Base-by-base conservation (phyloP, 2,888 invertebrate genomes). In the Palloptera scutellata region DNA sequence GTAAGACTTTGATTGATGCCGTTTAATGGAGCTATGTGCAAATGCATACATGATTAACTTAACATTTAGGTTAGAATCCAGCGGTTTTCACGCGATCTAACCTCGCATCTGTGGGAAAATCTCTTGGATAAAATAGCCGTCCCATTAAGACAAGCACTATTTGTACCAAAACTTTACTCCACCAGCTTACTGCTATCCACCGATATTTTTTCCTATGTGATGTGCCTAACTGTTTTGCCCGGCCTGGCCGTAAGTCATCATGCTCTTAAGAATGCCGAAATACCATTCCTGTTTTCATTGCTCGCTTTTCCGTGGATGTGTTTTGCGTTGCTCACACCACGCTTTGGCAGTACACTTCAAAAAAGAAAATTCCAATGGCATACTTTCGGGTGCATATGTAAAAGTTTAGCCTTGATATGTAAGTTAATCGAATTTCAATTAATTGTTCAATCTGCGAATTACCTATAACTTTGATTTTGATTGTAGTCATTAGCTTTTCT, bases 271-370 rank as follows among this genome's bases (percentile, higher is more conserved):
- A 83, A 81, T 66, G 85, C 84, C 1, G 84, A 84, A 70, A 84
- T 84, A 61, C 84, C 84, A 10, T 84, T 84, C 66, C 75, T 84
- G 13, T 85, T 83, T 70, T 84, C 84, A 0, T 70, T 84, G 63
- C 72, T 84, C n/a, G 84, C 85, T n/a, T 84, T 84, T 67, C 84
- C 84, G 1, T 84, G 84, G 84, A 85, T 84, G 84, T 84, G 84
- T 73, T 84, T 84, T 69, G 82, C 84, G 1, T 72, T 84, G 73
- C 84, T 84, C 85, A 84, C 84, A 20, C 84, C 85, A 1, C 80
- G 84, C 10, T 84, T 84, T 66, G 84, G 84, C 1, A 78, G 59
- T 43, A 82, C 81, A 9, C 76, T 84, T 5, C 79, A 79, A 64
- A 84, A 83, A 61, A 77, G 78, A 12, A 83, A 84, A 69, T 76